A percentile compares a stretch with the other conserved stretches of the same genome.
phyloP scores from a whole-genome alignment of 2,888 invertebrate species.

The Argynnis bischoffii region DNA sequence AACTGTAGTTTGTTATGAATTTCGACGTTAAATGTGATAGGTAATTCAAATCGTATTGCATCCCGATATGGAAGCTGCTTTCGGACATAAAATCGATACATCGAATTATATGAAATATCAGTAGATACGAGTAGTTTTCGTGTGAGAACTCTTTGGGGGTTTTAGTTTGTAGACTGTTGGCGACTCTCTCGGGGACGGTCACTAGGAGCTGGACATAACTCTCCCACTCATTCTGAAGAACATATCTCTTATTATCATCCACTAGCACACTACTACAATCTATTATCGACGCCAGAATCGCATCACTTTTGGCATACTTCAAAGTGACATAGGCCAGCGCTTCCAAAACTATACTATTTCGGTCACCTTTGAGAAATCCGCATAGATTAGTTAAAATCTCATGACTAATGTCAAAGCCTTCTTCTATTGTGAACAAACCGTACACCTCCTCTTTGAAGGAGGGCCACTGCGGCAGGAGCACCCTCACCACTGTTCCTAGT shows the following conservation, averaged over 20 bases:
- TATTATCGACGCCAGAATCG: slow-evolving; percentile 77
- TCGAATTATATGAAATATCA: slow-evolving; percentile 84
- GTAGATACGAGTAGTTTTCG: slow-evolving; percentile 79
- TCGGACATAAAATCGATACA: slow-evolving; percentile 83
- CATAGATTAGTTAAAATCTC: slow-evolving; percentile 76
- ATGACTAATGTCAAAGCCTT: slow-evolving; percentile 67
- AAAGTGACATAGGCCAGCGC: slow-evolving; percentile 70
- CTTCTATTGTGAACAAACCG: slow-evolving; percentile 80
- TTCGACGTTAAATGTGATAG: slow-evolving; percentile 84
- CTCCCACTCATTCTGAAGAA: slow-evolving; percentile 65
- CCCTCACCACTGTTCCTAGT: slow-evolving; percentile 71
- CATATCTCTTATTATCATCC: slow-evolving; percentile 40
- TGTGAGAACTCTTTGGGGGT: slow-evolving; percentile 82
- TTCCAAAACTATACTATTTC: slow-evolving; percentile 52
- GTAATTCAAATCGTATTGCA: slow-evolving; percentile 64
- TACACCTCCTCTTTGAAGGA: slow-evolving; percentile 66
- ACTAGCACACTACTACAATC: slow-evolving; percentile 50
- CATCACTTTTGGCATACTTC: slow-evolving; percentile 80
- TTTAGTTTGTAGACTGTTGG: slow-evolving; percentile 84
- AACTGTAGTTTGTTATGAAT: slow-evolving; percentile 81
- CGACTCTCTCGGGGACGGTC: slow-evolving; percentile 86
- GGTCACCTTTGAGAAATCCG: slow-evolving; percentile 71
- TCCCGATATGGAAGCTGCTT: slow-evolving; percentile 53
- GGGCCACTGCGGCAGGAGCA: slow-evolving; percentile 84
- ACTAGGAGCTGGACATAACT: slow-evolving; percentile 83